A percentile compares a stretch with the other conserved stretches of the same genome.
phyloP scores from a whole-genome alignment of 2,888 invertebrate genomes.

The Colostygia pectinataria region DNA sequence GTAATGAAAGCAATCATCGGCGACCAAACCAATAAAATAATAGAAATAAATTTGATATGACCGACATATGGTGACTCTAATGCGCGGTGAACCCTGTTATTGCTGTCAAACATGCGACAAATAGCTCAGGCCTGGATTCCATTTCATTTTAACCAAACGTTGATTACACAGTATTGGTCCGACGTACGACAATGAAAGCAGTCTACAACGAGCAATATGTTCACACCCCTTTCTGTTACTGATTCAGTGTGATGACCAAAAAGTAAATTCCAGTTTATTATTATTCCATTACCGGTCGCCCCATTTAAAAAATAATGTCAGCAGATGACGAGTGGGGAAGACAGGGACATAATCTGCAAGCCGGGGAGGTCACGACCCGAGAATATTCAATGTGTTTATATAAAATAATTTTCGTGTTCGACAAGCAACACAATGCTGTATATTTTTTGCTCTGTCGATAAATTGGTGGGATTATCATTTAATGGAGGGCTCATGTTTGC shows the following conservation, averaged over 20 bases:
- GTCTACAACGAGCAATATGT: slow-evolving; percentile 75
- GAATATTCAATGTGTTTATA: slow-evolving; percentile 82
- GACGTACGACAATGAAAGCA: slow-evolving; percentile 74
- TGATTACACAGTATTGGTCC: slow-evolving; percentile 81
- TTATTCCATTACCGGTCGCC: slow-evolving; percentile 81
- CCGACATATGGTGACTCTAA: slow-evolving; percentile 80
- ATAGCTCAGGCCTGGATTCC: slow-evolving; percentile 71
- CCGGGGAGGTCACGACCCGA: slow-evolving; percentile 65
- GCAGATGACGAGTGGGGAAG: slow-evolving; percentile 73
- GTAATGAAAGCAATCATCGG: slow-evolving; percentile 80
- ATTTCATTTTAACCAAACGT: slow-evolving; percentile 74
- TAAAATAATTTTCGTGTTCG: slow-evolving; percentile 83
- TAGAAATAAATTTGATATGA: slow-evolving; percentile 83
- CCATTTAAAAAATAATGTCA: slow-evolving; percentile 82
- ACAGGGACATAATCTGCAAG: slow-evolving; percentile 60
- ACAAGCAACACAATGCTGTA: slow-evolving; percentile 78
- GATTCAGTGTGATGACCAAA: slow-evolving; percentile 79
- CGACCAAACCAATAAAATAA: slow-evolving; percentile 79
- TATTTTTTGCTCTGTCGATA: slow-evolving; percentile 79
- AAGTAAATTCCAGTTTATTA: slow-evolving; percentile 83
- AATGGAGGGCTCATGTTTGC: slow-evolving; percentile 82
- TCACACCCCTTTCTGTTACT: slow-evolving; percentile 81
- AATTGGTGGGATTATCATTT: slow-evolving; percentile 82
- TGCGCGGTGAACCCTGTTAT: slow-evolving; percentile 80
- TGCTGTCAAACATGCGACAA: slow-evolving; percentile 83